phyloP scores from a whole-genome alignment of 2,888 invertebrate species.

The Lepidocyrtoides sp. region DNA sequence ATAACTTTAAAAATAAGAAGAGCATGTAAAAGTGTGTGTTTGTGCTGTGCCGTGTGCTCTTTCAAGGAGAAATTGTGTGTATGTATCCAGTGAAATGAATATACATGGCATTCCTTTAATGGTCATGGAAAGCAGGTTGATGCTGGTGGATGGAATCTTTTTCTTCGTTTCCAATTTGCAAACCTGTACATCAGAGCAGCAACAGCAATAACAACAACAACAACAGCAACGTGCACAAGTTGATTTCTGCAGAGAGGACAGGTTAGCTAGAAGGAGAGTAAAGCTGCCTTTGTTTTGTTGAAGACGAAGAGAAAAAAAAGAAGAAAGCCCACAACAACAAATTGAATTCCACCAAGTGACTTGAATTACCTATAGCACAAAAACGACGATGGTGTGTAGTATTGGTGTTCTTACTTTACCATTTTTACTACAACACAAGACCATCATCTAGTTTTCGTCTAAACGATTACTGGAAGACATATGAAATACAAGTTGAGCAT shows the following conservation, averaged over 20 bases:
- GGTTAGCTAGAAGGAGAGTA: slow-evolving; percentile 46
- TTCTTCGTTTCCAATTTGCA: slow-evolving; percentile 19
- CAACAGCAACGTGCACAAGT: slow-evolving; percentile 39
- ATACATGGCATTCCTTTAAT: not conserved
- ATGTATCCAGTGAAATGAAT: not conserved
- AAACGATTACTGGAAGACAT: not conserved
- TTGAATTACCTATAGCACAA: slow-evolving; percentile 68
- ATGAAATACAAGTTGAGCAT: not conserved
- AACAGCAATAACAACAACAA: slow-evolving; percentile 47
- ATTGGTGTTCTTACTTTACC: slow-evolving; percentile 12
- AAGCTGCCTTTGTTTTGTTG: slow-evolving; percentile 1
- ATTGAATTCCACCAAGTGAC: slow-evolving; percentile 79
- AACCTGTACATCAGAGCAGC: slow-evolving; percentile 21
- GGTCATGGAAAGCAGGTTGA: too few species aligned
- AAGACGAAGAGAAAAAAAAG: slow-evolving; percentile 16
- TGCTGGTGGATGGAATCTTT: slow-evolving; percentile 2
- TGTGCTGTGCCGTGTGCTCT: slow-evolving; percentile 3
- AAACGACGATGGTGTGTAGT: not conserved
- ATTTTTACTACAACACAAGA: too few species aligned
- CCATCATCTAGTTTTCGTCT: slow-evolving; percentile 9
- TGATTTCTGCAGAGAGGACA: slow-evolving; percentile 30
- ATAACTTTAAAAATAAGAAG: slow-evolving; percentile 19
- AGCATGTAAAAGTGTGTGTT: not conserved
- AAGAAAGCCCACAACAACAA: slow-evolving; percentile 69
- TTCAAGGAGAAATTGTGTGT: not conserved